These are phyloP conservation scores for Idaea dimidiata DNA, from an alignment of 2,888 invertebrate species.

Conservation along the genomic window DNA sequence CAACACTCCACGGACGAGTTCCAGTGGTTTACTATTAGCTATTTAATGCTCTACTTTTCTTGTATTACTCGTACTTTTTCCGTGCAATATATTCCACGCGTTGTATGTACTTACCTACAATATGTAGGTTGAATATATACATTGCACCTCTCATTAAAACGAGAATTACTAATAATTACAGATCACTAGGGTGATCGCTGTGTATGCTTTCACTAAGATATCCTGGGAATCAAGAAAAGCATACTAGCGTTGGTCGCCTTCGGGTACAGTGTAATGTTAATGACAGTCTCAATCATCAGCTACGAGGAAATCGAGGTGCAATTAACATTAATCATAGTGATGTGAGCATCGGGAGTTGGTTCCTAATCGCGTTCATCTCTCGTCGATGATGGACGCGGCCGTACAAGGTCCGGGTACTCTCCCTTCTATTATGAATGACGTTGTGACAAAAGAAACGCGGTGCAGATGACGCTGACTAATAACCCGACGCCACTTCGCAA, in stretches of 20 bases:
- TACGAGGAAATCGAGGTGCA: constrained; percentile 62
- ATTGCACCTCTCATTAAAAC: not conserved
- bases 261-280: constrained; percentile 66
- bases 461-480: constrained; percentile 59
- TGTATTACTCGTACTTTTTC: not conserved
- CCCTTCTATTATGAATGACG: constrained; percentile 47
- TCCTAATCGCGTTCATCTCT: constrained; percentile 59
- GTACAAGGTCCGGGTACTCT: constrained; percentile 18
- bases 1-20: not conserved
- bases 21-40: constrained; percentile 14
- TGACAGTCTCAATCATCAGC: constrained; percentile 64
- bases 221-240: not conserved
- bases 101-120: not conserved
- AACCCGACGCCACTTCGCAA: constrained; percentile 39
- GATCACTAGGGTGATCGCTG: not conserved
- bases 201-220: not conserved
- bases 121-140: not conserved
- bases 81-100: not conserved
- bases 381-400: constrained; percentile 30
- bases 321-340: constrained; percentile 75
- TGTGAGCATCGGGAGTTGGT: constrained; percentile 52
- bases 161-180: not conserved
- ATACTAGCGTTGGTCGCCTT: constrained; percentile 58
- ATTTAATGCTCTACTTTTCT: constrained; percentile 19
- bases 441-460: constrained; percentile 56